phyloP scores from a whole-genome alignment of 2,888 invertebrate genomes.

The Phortica magna region DNA sequence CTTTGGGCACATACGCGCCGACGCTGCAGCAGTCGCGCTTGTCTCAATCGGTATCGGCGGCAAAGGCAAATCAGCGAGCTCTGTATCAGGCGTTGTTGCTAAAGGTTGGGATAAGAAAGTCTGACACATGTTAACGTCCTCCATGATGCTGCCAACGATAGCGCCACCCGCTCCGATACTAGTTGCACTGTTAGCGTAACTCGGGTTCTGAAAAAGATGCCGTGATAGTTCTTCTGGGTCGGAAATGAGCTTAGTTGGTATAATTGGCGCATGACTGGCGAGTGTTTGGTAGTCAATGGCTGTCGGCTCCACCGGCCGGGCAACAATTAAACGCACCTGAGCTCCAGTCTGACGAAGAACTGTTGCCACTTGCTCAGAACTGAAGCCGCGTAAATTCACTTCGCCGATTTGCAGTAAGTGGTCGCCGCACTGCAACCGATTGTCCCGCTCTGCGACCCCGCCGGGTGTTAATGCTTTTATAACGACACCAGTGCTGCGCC shows the following conservation, averaged over 20 bases:
- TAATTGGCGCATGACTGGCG: slow-evolving; percentile 89
- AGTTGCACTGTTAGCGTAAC: slow-evolving; percentile 71
- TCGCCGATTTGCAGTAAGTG: slow-evolving; percentile 98
- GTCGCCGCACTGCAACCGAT: slow-evolving; percentile 96
- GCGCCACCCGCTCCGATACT: slow-evolving; percentile 52
- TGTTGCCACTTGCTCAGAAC: slow-evolving; percentile 95
- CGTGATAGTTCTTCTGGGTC: slow-evolving; percentile 94
- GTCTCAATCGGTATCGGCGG: slow-evolving; percentile 73
- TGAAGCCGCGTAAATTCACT: slow-evolving; percentile 96
- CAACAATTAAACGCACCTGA: slow-evolving; percentile 92
- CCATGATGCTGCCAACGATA: slow-evolving; percentile 29
- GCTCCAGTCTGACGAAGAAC: slow-evolving; percentile 84
- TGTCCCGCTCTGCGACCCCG: slow-evolving; percentile 97
- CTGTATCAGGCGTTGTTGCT: slow-evolving; percentile 68
- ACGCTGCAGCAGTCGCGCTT: slow-evolving; percentile 44
- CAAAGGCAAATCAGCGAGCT: slow-evolving; percentile 75
- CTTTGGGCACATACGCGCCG: slow-evolving; percentile 65
- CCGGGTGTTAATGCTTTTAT: slow-evolving; percentile 98
- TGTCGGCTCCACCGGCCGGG: slow-evolving; percentile 93
- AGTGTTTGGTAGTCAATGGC: slow-evolving; percentile 87
- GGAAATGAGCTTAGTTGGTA: slow-evolving; percentile 93
- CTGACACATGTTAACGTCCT: slow-evolving; percentile 19
- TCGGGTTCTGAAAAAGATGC: slow-evolving; percentile 86
- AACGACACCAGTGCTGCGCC: slow-evolving; percentile 98
- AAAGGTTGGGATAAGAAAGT: slow-evolving; percentile 27